These are phyloP conservation scores for Sapajus apella DNA, from an alignment of 2,113 vertebrate genomes.

Conservation along the genomic window DNA sequence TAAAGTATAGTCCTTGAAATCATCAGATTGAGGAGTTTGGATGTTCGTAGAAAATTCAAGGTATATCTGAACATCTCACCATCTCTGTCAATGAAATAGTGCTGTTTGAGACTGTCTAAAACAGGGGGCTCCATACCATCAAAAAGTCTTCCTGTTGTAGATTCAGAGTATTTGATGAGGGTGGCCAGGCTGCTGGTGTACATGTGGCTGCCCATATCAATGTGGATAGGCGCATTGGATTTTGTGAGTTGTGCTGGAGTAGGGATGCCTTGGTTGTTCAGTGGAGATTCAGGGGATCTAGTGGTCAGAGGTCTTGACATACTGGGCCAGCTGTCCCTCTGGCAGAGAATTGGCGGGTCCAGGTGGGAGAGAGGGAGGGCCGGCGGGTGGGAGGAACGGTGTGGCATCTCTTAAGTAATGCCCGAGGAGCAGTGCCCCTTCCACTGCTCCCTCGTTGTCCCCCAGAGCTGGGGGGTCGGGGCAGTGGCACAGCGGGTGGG, in stretches of 20 bases:
- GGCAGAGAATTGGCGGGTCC: conserved; percentile 61
- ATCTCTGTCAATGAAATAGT: conserved; percentile 99
- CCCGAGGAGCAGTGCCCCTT: conserved; percentile 75
- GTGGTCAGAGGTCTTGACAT: conserved; percentile 99
- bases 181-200: conserved; percentile 99
- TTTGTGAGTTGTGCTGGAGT: conserved; percentile 98
- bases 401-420: conserved; percentile 75
- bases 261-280: conserved; percentile 99
- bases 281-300: conserved; percentile 97
- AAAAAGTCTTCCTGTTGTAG: conserved; percentile 91
- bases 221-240: conserved; percentile 97
- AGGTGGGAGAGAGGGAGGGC: conserved; percentile 54
- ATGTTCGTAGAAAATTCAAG: conserved; percentile 99
- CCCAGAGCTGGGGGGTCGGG: conserved; percentile 58
- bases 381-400: conserved; percentile 71
- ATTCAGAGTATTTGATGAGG: conserved; percentile 95
- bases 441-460: conserved; percentile 75
- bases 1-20: conserved; percentile 98
- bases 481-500: conserved; percentile 3
- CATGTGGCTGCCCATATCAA: conserved; percentile 99
- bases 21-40: conserved; percentile 98
- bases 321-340: conserved; percentile 94
- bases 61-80: conserved; percentile 99
- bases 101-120: conserved; percentile 99
- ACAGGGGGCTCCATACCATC: conserved; percentile 99